Percentiles rank a stretch among this genome's conserved stretches.
Conservation (phyloP, 2,113 vertebrate species). For the Eubucco bourcierii region DNA sequence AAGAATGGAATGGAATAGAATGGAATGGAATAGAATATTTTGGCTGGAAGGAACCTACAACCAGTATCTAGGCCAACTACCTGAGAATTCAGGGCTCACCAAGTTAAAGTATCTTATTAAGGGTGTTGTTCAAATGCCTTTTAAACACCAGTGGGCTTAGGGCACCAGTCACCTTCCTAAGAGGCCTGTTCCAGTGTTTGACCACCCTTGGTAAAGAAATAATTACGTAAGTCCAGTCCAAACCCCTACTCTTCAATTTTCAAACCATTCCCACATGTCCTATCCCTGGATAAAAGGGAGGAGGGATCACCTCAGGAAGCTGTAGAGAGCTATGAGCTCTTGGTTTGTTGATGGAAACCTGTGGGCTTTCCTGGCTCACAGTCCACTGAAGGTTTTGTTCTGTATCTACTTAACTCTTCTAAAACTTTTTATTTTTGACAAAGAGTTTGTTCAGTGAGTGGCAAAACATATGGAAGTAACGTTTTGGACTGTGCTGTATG, state of each 20-base stretch:
- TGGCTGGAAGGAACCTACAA: too few relatives aligned
- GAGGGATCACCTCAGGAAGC: background rate
- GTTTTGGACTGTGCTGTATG: constrained; percentile 1
- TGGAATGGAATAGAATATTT: background rate
- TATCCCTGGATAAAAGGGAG: background rate
- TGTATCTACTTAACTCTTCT: background rate
- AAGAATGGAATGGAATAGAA: background rate
- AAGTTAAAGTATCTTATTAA: background rate
- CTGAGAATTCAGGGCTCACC: background rate
- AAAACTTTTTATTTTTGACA: background rate
- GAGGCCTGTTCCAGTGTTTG: background rate
- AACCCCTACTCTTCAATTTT: background rate
- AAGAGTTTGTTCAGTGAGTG: background rate
- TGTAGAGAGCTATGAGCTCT: background rate
- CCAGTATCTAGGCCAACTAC: background rate
- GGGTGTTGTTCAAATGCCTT: background rate
- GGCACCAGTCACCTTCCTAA: background rate
- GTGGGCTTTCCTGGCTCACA: background rate
- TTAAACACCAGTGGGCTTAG: background rate
- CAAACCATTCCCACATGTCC: background rate
- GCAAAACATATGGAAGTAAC: background rate
- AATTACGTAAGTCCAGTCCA: background rate
- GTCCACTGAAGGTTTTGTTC: background rate
- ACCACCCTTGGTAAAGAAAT: background rate
- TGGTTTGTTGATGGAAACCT: background rate